Evolutionary conservation across 2,797 vertebrate genomes (phyloP).

Genomic region (Sebastes diploproa): DNA sequence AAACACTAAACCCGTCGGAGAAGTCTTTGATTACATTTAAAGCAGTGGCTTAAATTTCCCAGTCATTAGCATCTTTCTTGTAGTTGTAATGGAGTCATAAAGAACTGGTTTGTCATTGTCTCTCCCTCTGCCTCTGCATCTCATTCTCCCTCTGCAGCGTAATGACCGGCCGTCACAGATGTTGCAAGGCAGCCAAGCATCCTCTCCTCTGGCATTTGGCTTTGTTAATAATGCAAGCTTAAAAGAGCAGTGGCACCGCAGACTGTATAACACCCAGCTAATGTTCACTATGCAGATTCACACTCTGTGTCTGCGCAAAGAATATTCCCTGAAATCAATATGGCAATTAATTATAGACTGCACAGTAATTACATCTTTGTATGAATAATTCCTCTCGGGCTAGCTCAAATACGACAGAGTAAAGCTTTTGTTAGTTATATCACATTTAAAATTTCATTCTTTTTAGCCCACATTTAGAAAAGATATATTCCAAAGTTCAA

Average conservation of each 20-base stretch:
- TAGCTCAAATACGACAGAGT: constrained; percentile 12
- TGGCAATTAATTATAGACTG: constrained; percentile 25
- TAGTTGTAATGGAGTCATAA: constrained; percentile 30
- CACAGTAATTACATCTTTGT: constrained; percentile 15
- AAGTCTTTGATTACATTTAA: constrained; percentile 39
- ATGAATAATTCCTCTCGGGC: constrained; percentile 13
- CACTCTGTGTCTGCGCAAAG: constrained; percentile 3
- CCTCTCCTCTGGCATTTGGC: constrained; percentile 37
- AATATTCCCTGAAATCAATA: constrained; percentile 22
- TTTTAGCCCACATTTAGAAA: constrained; percentile 16
- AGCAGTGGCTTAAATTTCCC: constrained; percentile 8
- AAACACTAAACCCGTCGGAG: constrained; percentile 8
- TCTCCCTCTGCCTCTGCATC: background rate
- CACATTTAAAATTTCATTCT: constrained; percentile 7
- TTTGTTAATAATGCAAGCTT: constrained; percentile 43
- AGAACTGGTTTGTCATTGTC: constrained; percentile 18
- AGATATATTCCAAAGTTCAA: constrained; percentile 6
- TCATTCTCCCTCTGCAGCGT: constrained; percentile 32
- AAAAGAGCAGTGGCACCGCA: constrained; percentile 17
- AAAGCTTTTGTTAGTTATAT: constrained; percentile 19
- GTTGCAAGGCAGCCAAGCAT: constrained; percentile 24
- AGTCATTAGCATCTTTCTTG: constrained; percentile 22
- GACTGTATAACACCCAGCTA: constrained; percentile 16
- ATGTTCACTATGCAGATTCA: constrained; percentile 9
- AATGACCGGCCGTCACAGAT: constrained; percentile 38